Evolutionary conservation across 2,888 invertebrate genomes (phyloP).

Genomic region (Notocelia uddmanniana): DNA sequence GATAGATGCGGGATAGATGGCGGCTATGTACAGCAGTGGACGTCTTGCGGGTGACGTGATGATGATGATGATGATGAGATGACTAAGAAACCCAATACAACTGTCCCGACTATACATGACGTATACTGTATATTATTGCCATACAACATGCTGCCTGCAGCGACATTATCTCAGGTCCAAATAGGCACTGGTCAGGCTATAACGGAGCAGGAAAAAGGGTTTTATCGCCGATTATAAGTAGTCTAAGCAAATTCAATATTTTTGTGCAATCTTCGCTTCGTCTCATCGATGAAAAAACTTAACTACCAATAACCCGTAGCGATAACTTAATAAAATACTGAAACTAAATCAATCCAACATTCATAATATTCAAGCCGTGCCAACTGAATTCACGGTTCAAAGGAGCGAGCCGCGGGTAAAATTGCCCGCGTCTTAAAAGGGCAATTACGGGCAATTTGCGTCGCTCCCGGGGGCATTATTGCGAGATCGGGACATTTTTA

Average conservation of each 20-base stretch:
- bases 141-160: no score
- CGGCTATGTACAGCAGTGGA: no score
- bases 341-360: constrained; percentile 15
- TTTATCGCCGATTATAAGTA: no score
- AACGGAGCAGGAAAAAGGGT: no score
- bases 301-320: neutral
- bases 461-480: constrained; percentile 74
- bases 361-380: constrained; percentile 23
- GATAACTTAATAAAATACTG: neutral
- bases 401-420: constrained; percentile 69
- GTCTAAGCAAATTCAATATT: neutral
- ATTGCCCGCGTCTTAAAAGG: constrained; percentile 78
- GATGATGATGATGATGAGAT: no score
- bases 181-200: no score
- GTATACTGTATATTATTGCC: no score
- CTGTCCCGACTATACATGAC: no score
- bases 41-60: no score
- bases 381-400: constrained; percentile 42
- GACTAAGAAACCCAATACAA: no score
- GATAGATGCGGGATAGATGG: no score
- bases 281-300: neutral
- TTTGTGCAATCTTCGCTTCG: neutral
- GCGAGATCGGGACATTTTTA: constrained; percentile 62
- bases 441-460: constrained; percentile 82
- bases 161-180: no score